phyloP scores from a whole-genome alignment of 2,888 invertebrate species.

The Cosmia trapezina region DNA sequence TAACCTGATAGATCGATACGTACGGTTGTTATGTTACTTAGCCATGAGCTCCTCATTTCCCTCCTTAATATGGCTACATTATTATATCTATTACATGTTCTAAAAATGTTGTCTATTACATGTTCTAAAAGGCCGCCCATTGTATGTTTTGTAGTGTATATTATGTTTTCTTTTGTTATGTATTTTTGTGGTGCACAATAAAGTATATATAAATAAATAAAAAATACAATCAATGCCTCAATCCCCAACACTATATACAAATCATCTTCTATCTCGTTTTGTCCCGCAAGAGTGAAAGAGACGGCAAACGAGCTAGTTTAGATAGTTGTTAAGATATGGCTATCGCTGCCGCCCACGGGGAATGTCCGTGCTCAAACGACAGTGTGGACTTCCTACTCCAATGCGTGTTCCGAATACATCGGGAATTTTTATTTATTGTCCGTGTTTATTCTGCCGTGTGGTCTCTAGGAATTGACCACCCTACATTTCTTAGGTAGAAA shows the following conservation, averaged over 20 bases:
- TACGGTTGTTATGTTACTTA: no score
- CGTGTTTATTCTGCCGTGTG: slow-evolving; percentile 43
- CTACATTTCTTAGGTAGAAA: neutral
- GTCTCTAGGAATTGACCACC: slow-evolving; percentile 19
- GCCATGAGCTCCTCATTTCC: no score
- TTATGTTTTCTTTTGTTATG: no score
- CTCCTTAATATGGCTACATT: neutral
- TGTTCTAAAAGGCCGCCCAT: no score
- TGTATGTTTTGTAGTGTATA: no score
- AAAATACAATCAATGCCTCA: slow-evolving; percentile 56
- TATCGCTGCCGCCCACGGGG: slow-evolving; percentile 76
- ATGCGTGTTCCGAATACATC: slow-evolving; percentile 54
- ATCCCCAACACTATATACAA: slow-evolving; percentile 54
- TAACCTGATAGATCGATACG: no score
- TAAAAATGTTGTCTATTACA: no score
- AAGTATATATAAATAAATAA: no score
- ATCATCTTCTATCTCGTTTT: slow-evolving; percentile 45
- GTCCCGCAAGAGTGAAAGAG: slow-evolving; percentile 44
- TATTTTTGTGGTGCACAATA: no score
- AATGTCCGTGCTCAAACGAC: slow-evolving; percentile 63
- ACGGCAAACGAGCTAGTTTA: slow-evolving; percentile 62
- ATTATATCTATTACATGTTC: slow-evolving; percentile 4
- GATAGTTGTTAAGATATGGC: slow-evolving; percentile 77
- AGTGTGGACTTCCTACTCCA: slow-evolving; percentile 73
- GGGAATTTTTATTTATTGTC: slow-evolving; percentile 53